Base-by-base conservation (phyloP, 1,140 invertebrate species). In the Saxidomus purpurata region DNA sequence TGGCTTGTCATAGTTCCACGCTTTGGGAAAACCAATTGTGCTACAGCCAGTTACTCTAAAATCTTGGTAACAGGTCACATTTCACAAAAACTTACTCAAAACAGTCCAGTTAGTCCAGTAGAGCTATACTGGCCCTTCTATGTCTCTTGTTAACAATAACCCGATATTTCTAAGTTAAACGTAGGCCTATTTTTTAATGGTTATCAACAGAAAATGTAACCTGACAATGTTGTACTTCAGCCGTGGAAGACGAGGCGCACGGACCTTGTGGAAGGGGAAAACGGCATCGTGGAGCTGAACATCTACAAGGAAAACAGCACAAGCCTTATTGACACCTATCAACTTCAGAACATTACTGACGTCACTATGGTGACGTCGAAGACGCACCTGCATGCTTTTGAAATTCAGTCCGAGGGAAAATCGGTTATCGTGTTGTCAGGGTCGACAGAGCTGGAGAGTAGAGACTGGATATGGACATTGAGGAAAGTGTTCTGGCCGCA, bases 321-420 rank as follows among this genome's bases (percentile, higher is more conserved):
- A 22, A 28, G 36, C 25, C 36, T 88, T 22, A 59, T 63, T 28
- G 36, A 69, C 15, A 52, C 47, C n/a, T 81, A 34, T 36, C 31
- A 69, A 15, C 83, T 94, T 13, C 90, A 92, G 22, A 71, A 91
- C 71, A 67, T 94, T 22, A 92, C 90, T 36, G 85, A 61, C 31
- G 81, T 94, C 15, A 84, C 89, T 38, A 43, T 52, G 80, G 87
- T 92, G 0, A 90, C 47, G 28, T 94, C 93, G 34, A 92, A 89
- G 76, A 94, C 93, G 0, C 92, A 92, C 59, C 81, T 87, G 13
- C 69, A 91, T 49, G 93, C 92, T n/a, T 93, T 94, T 83, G 92
- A 94, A 55, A 80, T 88, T 47, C 49, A 93, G 6, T 82, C 87
- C 28, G 88, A 90, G 43, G 55, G 25, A 0, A 59, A 89, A 63